phyloP scores from a whole-genome alignment of 2,888 invertebrate species.

The Furcula furcula region DNA sequence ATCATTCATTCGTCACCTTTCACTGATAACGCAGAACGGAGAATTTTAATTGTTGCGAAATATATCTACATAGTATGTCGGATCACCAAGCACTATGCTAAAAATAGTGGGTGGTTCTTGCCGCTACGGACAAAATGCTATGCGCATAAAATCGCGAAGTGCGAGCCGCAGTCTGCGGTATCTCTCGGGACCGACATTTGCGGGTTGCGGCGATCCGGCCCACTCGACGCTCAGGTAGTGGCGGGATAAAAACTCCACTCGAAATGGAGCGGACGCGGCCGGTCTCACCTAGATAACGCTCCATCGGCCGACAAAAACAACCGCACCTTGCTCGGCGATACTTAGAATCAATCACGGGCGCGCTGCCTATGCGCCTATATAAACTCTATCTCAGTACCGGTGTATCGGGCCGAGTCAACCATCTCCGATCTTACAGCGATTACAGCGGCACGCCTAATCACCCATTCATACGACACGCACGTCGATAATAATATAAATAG shows the following conservation, averaged over 20 bases:
- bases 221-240: slow-evolving; percentile 63
- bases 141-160: slow-evolving; percentile 33
- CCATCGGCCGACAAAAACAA: slow-evolving; percentile 45
- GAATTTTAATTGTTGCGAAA: slow-evolving; percentile 39
- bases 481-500: slow-evolving; percentile 72
- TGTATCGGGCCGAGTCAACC: slow-evolving; percentile 48
- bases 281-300: slow-evolving; percentile 71
- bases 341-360: slow-evolving; percentile 28
- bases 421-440: slow-evolving; percentile 34
- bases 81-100: slow-evolving; percentile 24
- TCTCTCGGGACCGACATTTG: slow-evolving; percentile 48
- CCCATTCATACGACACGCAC: slow-evolving; percentile 70
- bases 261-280: slow-evolving; percentile 69
- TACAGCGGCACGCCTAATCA: slow-evolving; percentile 58
- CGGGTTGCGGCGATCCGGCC: slow-evolving; percentile 44
- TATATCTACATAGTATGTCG: slow-evolving; percentile 19
- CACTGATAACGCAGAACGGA: slow-evolving; percentile 32
- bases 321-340: slow-evolving; percentile 30
- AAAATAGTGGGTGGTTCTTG: slow-evolving; percentile 28
- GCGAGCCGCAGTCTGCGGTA: slow-evolving; percentile 45
- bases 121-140: slow-evolving; percentile 30
- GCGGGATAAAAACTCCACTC: slow-evolving; percentile 77
- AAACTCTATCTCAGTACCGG: slow-evolving; percentile 22
- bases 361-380: slow-evolving; percentile 22
- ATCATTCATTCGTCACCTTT: slow-evolving; percentile 47